These are phyloP conservation scores for Lysandra bellargus DNA, from an alignment of 2,888 invertebrate species.

Conservation along the genomic window DNA sequence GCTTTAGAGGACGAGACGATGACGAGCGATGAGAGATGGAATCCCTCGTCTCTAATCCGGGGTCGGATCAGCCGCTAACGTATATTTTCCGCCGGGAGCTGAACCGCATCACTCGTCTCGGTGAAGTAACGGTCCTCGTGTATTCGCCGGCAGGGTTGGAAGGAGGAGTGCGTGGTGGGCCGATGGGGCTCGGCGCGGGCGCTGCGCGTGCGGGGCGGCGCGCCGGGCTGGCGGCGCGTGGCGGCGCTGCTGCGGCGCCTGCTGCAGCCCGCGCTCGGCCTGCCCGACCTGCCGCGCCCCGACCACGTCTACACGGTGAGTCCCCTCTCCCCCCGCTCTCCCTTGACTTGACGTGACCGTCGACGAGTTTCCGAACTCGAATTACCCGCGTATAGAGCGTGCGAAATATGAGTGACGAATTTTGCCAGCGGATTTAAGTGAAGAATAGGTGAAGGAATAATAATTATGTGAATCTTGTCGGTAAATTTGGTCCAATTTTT, in stretches of 20 bases:
- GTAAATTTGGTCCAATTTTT: too few relatives aligned
- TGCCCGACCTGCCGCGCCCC: constrained; percentile 46
- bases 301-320: constrained; percentile 64
- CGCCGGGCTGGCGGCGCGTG: constrained; percentile 63
- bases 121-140: too few relatives aligned
- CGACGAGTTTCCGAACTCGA: background rate
- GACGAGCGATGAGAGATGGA: too few relatives aligned
- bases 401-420: too few relatives aligned
- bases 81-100: too few relatives aligned
- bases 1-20: too few relatives aligned
- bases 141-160: constrained; percentile 84
- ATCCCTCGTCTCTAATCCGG: too few relatives aligned
- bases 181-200: constrained; percentile 51
- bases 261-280: constrained; percentile 53
- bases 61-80: too few relatives aligned
- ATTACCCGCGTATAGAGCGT: background rate
- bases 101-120: too few relatives aligned
- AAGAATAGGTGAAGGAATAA: too few relatives aligned
- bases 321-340: constrained; percentile 26
- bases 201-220: constrained; percentile 61
- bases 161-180: constrained; percentile 83
- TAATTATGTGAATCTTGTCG: too few relatives aligned
- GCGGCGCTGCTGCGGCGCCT: constrained; percentile 56
- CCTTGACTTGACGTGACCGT: background rate
- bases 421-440: too few relatives aligned